phyloP scores from a whole-genome alignment of 1,140 invertebrate genomes.

The Neuroterus valhalla region DNA sequence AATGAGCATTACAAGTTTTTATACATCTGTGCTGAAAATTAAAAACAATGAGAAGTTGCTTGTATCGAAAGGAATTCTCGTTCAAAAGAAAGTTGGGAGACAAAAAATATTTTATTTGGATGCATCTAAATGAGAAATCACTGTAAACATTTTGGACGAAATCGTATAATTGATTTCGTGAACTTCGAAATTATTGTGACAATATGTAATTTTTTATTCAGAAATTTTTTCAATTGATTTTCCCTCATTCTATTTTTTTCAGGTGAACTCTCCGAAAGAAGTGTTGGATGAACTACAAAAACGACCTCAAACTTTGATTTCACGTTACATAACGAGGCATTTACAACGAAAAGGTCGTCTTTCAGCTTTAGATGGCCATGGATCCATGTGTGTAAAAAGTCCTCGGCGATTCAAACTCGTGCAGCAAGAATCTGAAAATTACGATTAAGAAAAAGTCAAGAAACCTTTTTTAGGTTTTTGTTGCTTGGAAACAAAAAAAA shows the following conservation, averaged over 20 bases:
- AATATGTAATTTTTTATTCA: too few species aligned
- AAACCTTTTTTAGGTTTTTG: constrained; percentile 10
- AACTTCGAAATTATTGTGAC: too few species aligned
- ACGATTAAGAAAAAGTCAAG: constrained; percentile 80
- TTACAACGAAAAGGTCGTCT: constrained; percentile 83
- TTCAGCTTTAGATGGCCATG: constrained; percentile 82
- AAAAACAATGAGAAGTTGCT: too few species aligned
- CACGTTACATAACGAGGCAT: constrained; percentile 90
- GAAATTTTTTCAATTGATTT: background rate
- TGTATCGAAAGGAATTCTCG: too few species aligned
- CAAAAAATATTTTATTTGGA: too few species aligned
- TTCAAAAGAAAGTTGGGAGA: too few species aligned
- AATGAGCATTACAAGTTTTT: too few species aligned
- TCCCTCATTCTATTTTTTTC: constrained; percentile 42
- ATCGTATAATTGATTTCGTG: too few species aligned
- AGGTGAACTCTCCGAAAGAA: constrained; percentile 91
- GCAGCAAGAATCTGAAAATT: constrained; percentile 92
- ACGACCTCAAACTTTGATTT: constrained; percentile 91
- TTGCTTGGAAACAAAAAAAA: background rate
- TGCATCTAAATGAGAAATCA: too few species aligned
- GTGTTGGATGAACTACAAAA: constrained; percentile 94
- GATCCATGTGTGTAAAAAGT: constrained; percentile 87
- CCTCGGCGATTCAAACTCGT: constrained; percentile 90
- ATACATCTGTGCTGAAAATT: too few species aligned
- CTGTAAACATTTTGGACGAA: too few species aligned